Percentiles rank a stretch among this genome's conserved stretches.
phyloP scores from a whole-genome alignment of 2,797 vertebrate species.

The Pangasius krempfi region DNA sequence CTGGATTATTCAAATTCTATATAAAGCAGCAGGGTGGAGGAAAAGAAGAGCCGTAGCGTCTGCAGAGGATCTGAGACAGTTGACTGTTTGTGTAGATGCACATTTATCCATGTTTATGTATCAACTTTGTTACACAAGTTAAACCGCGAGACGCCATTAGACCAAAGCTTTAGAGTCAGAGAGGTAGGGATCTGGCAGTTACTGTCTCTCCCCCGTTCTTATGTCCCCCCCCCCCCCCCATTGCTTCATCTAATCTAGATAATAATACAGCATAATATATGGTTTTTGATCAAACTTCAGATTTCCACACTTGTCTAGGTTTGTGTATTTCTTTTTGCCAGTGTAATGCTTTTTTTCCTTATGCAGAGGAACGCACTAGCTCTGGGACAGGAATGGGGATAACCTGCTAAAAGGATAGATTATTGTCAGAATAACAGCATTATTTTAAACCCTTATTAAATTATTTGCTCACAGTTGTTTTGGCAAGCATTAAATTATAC shows the following conservation, averaged over 20 bases:
- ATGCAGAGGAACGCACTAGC: not conserved
- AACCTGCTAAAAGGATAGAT: not conserved
- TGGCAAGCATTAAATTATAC: not conserved
- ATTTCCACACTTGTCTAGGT: not conserved
- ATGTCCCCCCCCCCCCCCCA: no score
- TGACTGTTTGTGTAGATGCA: slow-evolving; percentile 5
- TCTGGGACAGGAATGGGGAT: not conserved
- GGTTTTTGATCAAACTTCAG: not conserved
- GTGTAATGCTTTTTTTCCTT: not conserved
- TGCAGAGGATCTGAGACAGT: not conserved
- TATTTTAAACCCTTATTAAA: not conserved
- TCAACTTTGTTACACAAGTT: not conserved
- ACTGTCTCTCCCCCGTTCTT: not conserved
- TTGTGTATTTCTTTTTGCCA: not conserved
- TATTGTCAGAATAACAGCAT: not conserved
- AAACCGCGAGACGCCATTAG: not conserved
- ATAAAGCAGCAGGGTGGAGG: not conserved
- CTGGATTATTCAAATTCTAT: not conserved
- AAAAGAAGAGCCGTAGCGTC: not conserved
- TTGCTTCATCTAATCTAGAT: not conserved
- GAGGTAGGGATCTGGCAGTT: not conserved
- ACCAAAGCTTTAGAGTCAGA: not conserved
- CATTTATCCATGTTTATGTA: not conserved
- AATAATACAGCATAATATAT: not conserved
- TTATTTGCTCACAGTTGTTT: not conserved